Evolutionary conservation across 2,888 invertebrate genomes (phyloP), one percentile per base, ranked within the genome.

Genomic region (Cosmorhoe ocellata): DNA sequence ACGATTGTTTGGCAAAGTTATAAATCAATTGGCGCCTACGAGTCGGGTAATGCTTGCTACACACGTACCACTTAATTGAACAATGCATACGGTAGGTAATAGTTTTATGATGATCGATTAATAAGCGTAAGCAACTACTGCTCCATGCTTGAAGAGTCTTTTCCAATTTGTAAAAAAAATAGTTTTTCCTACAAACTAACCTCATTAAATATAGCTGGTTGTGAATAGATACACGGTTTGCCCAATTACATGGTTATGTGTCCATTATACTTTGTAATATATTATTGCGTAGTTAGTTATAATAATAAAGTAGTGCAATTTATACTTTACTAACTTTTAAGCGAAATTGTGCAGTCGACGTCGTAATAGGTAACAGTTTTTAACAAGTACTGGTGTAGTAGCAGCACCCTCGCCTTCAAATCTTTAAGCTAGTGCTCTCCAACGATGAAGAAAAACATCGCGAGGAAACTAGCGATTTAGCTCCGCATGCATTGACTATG

Each of bases 21-120:
- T 85, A 83, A 85, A 84, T 85, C 78, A 85, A 64, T 62, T 61
- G 81, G 79, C 81, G 77, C 78, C 79, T 70, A 27, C 27, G 46
- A 56, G 64, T 49, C 66, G 67, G 38, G 31, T 34, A 28, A 46
- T 54, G 28, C 24, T 33, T 40, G 41, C 33, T 32, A 37, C 44
- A 43, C 44, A 44, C 41, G 43, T 48, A 51, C 40, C 42, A 40
- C n/a, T 40, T 51, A 45, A 55, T 55, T 44, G 33, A 55, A 45
- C 40, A 38, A 53, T 57, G 56, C 45, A 44, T 43, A 42, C 31
- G 26, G 39, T 36, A 34, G 26, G 33, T 32, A 10, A 52, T 34
- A 34, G 24, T 39, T 43, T 38, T 51, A 28, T 42, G 31, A 43
- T 39, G 42, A 34, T 50, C 32, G 10, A 39, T 22, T 5, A 7